Conservation (phyloP, 1,140 invertebrate species). For the Saccostrea echinata region DNA sequence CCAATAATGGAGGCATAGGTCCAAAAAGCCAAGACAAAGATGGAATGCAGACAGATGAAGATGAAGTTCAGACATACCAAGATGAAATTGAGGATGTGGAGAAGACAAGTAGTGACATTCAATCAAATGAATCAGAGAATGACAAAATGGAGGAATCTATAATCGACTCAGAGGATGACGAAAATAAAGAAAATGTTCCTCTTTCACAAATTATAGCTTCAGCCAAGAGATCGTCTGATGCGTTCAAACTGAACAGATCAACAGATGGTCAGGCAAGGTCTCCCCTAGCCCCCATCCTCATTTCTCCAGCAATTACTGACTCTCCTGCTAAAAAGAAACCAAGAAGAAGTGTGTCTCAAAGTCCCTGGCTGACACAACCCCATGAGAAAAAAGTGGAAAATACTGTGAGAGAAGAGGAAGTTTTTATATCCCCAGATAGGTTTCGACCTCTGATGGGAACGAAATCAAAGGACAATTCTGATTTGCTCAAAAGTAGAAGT, state of each 20-base stretch:
- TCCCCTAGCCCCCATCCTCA: background rate
- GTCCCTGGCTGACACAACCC: background rate
- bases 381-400: background rate
- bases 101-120: background rate
- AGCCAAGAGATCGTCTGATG: constrained; percentile 2
- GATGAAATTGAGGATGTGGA: background rate
- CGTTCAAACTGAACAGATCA: constrained; percentile 5
- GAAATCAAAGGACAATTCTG: background rate
- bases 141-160: background rate
- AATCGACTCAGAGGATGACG: background rate
- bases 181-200: constrained; percentile 30
- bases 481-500: background rate
- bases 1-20: too few relatives aligned
- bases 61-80: background rate
- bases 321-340: constrained; percentile 18
- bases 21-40: background rate
- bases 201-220: constrained; percentile 25
- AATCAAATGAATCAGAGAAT: background rate
- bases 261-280: background rate
- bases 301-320: background rate
- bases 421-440: constrained; percentile 11
- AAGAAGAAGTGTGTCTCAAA: constrained; percentile 10
- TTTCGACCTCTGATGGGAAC: background rate
- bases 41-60: background rate
- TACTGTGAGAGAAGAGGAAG: background rate